phyloP scores from a whole-genome alignment of 1,140 invertebrate genomes.

The Bombus pascuorum region DNA sequence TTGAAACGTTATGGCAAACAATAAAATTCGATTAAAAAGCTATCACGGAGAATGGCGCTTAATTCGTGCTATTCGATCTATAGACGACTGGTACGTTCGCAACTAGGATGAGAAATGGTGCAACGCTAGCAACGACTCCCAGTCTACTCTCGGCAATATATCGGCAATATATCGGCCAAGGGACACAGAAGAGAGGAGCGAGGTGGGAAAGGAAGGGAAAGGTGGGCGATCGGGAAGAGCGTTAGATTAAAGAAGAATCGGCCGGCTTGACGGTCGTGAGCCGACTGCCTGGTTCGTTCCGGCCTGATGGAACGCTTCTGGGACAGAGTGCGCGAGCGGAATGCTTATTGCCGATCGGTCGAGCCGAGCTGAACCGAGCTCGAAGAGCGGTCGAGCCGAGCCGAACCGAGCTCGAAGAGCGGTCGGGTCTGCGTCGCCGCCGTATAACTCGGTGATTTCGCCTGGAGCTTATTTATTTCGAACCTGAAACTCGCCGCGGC shows the following conservation, averaged over 20 bases:
- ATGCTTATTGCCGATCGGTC: slow-evolving; percentile 15
- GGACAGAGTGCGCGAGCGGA: slow-evolving; percentile 20
- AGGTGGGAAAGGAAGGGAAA: too few relatives aligned
- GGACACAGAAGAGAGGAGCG: background rate
- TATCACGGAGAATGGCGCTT: background rate
- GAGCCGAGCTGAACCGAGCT: background rate
- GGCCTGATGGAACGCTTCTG: background rate
- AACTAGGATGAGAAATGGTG: background rate
- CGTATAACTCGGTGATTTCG: slow-evolving; percentile 61
- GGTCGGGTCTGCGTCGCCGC: slow-evolving; percentile 37
- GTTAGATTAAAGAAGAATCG: background rate
- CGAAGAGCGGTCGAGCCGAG: slow-evolving; percentile 34
- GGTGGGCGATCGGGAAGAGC: too few relatives aligned
- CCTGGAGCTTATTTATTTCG: slow-evolving; percentile 55
- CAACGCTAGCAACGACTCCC: background rate
- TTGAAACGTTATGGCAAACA: too few relatives aligned
- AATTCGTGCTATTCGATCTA: background rate
- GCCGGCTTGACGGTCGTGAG: slow-evolving; percentile 11
- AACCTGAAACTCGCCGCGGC: slow-evolving; percentile 44
- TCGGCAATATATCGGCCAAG: background rate
- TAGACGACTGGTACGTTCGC: background rate
- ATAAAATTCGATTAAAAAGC: background rate
- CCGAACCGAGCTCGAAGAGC: slow-evolving; percentile 7
- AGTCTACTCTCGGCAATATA: background rate
- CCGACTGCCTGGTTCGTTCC: slow-evolving; percentile 8